Evolutionary conservation across 2,113 vertebrate genomes (phyloP).

Genomic region (Halichoerus grypus): DNA sequence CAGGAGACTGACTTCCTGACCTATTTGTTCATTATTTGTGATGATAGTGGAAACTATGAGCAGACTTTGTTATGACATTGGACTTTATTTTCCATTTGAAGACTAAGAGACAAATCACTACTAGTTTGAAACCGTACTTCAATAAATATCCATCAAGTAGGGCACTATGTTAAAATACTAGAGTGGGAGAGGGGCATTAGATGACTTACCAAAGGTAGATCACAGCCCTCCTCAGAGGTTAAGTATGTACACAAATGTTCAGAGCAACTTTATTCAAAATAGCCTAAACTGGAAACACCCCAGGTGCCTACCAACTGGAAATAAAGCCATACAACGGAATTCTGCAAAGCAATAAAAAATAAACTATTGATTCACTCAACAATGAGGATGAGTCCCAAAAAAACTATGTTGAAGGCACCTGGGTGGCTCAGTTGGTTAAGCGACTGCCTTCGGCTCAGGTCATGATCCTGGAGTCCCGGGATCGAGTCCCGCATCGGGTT

Average conservation of each 20-base stretch:
- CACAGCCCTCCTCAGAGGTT: not conserved
- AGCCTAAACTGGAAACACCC: conserved; percentile 6
- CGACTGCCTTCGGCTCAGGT: too few relatives aligned
- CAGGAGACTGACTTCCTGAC: conserved; percentile 66
- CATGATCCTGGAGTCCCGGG: too few relatives aligned
- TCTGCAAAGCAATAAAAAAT: conserved; percentile 9
- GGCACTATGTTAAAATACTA: not conserved
- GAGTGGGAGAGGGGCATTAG: not conserved
- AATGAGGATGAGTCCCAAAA: not conserved
- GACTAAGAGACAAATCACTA: conserved; percentile 23
- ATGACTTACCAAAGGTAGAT: not conserved
- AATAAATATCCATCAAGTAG: not conserved
- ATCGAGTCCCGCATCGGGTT: too few relatives aligned
- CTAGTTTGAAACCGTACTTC: conserved; percentile 23
- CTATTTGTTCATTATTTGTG: conserved; percentile 65
- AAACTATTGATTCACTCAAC: not conserved
- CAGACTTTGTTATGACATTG: conserved; percentile 51
- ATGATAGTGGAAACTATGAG: conserved; percentile 78
- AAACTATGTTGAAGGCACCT: not conserved
- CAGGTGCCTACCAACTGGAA: not conserved
- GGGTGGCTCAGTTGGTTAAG: too few relatives aligned
- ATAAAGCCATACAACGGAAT: not conserved
- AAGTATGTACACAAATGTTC: not conserved
- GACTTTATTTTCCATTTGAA: conserved; percentile 62
- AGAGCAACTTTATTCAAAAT: not conserved